These are phyloP conservation scores for Hipparchia semele DNA, from an alignment of 2,888 invertebrate species.

Conservation along the genomic window DNA sequence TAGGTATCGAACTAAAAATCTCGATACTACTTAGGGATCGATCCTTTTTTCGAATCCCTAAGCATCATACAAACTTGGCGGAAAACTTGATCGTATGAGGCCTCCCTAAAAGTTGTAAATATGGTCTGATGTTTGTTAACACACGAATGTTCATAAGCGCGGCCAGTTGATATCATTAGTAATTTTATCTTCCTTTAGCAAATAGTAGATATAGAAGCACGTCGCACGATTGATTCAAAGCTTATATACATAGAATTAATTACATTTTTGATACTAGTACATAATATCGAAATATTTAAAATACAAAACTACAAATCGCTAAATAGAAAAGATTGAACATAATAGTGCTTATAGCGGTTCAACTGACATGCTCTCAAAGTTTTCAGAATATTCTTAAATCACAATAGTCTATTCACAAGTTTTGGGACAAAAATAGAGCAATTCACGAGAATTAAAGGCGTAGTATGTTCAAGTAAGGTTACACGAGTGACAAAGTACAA, in stretches of 20 bases:
- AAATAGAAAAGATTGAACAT: conserved; percentile 16
- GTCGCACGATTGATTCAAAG: conserved; percentile 34
- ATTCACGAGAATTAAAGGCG: conserved; percentile 4
- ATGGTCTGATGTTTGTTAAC: neutral
- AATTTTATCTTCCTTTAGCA: conserved; percentile 17
- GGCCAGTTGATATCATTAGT: conserved; percentile 13
- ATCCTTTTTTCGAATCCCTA: no score
- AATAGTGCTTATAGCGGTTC: conserved; percentile 14
- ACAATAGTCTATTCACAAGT: conserved; percentile 7
- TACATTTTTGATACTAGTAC: neutral
- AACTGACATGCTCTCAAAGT: conserved; percentile 9
- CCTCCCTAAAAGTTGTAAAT: no score
- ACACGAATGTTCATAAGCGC: conserved; percentile 6
- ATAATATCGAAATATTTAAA: conserved; percentile 7
- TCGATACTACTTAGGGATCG: no score
- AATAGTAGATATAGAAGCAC: conserved; percentile 35
- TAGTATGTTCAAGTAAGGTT: neutral
- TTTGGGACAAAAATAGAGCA: conserved; percentile 9
- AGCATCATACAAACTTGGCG: no score
- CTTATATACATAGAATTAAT: conserved; percentile 9
- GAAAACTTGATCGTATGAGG: no score
- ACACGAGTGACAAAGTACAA: neutral
- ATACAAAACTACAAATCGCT: conserved; percentile 17
- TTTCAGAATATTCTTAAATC: neutral
- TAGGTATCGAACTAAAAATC: no score